These are phyloP conservation scores for Neomorphus geoffroyi DNA, from an alignment of 2,797 vertebrate genomes.

Conservation along the genomic window DNA sequence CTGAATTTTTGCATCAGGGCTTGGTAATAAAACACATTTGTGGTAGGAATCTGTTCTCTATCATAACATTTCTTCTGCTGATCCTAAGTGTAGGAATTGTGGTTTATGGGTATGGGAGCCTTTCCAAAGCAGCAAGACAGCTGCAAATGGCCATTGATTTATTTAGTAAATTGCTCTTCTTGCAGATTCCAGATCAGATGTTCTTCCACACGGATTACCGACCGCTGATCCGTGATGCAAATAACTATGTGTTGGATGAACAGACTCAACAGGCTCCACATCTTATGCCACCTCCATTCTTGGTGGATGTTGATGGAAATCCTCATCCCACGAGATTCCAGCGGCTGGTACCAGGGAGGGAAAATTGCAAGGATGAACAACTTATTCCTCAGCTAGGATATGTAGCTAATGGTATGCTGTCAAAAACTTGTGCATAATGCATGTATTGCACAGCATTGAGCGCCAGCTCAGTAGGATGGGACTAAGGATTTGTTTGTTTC, in stretches of 20 bases:
- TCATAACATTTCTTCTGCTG: background rate
- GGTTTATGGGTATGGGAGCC: background rate
- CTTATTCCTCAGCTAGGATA: constrained; percentile 97
- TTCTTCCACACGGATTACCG: constrained; percentile 99
- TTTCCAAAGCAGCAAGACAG: constrained; percentile 15
- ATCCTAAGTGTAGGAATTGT: background rate
- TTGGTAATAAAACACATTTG: background rate
- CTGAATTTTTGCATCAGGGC: background rate
- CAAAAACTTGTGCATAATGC: background rate
- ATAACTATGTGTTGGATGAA: constrained; percentile 97
- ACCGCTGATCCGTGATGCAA: constrained; percentile 95
- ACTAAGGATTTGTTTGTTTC: background rate
- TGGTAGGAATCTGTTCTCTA: background rate
- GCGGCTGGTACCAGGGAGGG: constrained; percentile 93
- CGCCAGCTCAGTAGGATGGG: background rate
- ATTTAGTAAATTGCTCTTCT: constrained; percentile 27
- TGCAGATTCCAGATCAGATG: constrained; percentile 98
- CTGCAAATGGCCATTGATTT: constrained; percentile 18
- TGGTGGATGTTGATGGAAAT: constrained; percentile 97
- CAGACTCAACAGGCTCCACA: constrained; percentile 99
- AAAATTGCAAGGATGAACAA: constrained; percentile 97
- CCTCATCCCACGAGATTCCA: constrained; percentile 92
- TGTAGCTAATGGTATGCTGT: constrained; percentile 88
- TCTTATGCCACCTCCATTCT: constrained; percentile 96
- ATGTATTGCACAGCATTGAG: background rate